A percentile compares a stretch with the other conserved stretches of the same genome.
These are phyloP conservation scores for Halictus ligatus DNA, from an alignment of 2,888 invertebrate species.

Conservation along the genomic window DNA sequence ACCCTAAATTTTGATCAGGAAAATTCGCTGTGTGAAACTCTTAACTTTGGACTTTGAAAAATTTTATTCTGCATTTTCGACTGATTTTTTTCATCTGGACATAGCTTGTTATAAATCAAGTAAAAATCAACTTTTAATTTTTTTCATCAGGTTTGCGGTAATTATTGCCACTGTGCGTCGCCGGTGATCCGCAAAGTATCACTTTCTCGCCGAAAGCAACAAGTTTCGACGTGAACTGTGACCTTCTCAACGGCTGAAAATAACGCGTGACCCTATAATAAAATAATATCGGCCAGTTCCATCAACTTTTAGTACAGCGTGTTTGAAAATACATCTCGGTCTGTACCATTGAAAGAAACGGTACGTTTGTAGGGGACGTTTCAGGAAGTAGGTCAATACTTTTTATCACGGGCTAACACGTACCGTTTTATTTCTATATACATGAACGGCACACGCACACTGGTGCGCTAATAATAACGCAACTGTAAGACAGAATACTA, in stretches of 20 bases:
- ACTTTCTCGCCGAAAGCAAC: background rate
- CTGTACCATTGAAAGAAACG: background rate
- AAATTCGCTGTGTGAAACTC: too few relatives aligned
- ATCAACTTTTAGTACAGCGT: background rate
- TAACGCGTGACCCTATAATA: background rate
- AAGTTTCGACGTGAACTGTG: background rate
- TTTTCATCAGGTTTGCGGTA: background rate
- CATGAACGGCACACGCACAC: constrained; percentile 4
- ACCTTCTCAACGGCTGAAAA: background rate
- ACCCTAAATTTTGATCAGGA: too few relatives aligned
- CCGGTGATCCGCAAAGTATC: constrained; percentile 8
- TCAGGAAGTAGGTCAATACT: background rate
- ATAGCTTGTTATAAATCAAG: background rate
- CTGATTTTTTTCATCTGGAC: background rate
- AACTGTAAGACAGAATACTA: constrained; percentile 10
- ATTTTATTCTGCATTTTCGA: background rate
- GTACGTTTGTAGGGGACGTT: background rate
- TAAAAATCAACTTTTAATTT: background rate
- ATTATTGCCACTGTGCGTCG: background rate
- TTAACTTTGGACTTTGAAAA: background rate
- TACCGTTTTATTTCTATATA: constrained; percentile 24
- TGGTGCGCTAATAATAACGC: constrained; percentile 20
- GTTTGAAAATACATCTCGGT: background rate
- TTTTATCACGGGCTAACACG: constrained; percentile 18
- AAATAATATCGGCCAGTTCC: background rate